phyloP scores from a whole-genome alignment of 2,113 vertebrate species.

The Phocoena sinus region DNA sequence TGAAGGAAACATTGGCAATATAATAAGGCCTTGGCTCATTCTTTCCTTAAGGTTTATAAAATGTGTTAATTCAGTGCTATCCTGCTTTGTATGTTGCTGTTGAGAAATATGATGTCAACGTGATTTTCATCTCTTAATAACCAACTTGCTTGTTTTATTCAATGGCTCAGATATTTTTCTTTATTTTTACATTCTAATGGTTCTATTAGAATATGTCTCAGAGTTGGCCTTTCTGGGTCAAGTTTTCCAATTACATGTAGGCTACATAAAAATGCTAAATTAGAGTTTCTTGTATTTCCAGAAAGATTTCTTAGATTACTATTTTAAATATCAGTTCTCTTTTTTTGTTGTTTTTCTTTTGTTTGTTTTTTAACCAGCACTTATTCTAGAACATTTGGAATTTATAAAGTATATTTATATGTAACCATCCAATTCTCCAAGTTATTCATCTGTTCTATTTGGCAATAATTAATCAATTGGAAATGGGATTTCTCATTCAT shows the following conservation, averaged over 20 bases:
- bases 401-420: not conserved
- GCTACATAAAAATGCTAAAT: not conserved
- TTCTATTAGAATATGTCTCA: not conserved
- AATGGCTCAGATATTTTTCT: not conserved
- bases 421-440: not conserved
- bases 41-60: not conserved
- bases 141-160: not conserved
- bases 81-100: not conserved
- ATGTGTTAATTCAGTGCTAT: not conserved
- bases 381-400: not conserved
- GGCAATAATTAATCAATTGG: not conserved
- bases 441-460: not conserved
- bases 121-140: not conserved
- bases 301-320: not conserved
- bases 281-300: not conserved
- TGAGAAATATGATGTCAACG: not conserved
- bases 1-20: not conserved
- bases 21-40: not conserved
- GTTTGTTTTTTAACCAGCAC: not conserved
- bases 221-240: not conserved
- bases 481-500: not conserved
- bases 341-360: not conserved
- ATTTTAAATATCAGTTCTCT: not conserved
- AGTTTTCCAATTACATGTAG: not conserved
- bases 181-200: not conserved